Percentiles rank a stretch among this genome's conserved stretches.
Evolutionary conservation across 2,888 invertebrate species (phyloP).

Genomic region (Acronicta leporina): DNA sequence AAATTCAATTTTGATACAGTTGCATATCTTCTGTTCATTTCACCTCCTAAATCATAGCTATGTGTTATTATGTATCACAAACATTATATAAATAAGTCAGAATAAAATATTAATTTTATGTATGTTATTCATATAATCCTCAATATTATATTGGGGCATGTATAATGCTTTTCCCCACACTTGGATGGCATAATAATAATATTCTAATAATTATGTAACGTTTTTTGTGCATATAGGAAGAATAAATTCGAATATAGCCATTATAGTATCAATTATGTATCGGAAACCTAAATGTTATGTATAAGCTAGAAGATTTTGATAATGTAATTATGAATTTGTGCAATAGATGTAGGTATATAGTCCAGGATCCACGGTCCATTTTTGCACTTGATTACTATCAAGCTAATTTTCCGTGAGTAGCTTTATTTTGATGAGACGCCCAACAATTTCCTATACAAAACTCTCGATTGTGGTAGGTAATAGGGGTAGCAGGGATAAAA

Average conservation of each 20-base stretch:
- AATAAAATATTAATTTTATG: constrained; percentile 9
- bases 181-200: constrained; percentile 12
- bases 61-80: too few species aligned
- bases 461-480: too few species aligned
- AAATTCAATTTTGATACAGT: too few species aligned
- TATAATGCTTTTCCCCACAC: neutral
- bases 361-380: too few species aligned
- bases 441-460: too few species aligned
- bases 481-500: too few species aligned
- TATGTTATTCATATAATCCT: constrained; percentile 6
- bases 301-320: constrained; percentile 35
- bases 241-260: constrained; percentile 14
- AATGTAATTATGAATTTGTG: constrained; percentile 17
- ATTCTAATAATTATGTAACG: neutral
- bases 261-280: constrained; percentile 18
- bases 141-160: constrained; percentile 15
- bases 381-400: too few species aligned
- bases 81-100: constrained; percentile 12
- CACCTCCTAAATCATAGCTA: too few species aligned
- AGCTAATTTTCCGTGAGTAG: too few species aligned
- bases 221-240: constrained; percentile 20
- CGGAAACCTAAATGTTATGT: constrained; percentile 30
- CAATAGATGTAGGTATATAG: constrained; percentile 20
- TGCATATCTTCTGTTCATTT: too few species aligned
- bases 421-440: too few species aligned